Evolutionary conservation across 2,113 vertebrate genomes (phyloP).

Genomic region (Hemibagrus wyckioides): DNA sequence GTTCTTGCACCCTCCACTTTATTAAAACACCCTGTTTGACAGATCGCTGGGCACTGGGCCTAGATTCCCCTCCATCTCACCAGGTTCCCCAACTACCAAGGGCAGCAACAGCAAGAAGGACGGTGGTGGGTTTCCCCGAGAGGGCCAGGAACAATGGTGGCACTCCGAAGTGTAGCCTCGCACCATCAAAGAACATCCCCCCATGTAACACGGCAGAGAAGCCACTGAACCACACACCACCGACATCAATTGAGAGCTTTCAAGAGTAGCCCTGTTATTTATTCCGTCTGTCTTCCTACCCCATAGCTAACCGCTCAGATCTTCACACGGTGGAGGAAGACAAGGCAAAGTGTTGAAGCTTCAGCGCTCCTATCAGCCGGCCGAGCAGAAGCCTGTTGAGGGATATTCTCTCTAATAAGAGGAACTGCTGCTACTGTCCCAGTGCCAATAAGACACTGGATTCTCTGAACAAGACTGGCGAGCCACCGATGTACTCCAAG

Average conservation of each 20-base stretch:
- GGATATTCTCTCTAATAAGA: constrained; percentile 49
- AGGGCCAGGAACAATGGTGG: constrained; percentile 54
- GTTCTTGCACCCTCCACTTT: constrained; percentile 38
- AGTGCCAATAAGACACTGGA: constrained; percentile 3
- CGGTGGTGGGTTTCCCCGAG: constrained; percentile 48
- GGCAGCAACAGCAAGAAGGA: constrained; percentile 46
- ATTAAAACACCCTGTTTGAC: constrained; percentile 70
- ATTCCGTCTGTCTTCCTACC: constrained; percentile 58
- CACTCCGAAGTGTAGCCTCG: constrained; percentile 34
- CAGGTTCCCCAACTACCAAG: constrained; percentile 62
- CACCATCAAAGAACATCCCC: constrained; percentile 50
- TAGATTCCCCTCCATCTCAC: constrained; percentile 68
- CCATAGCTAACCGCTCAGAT: constrained; percentile 52
- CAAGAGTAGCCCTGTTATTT: constrained; percentile 58
- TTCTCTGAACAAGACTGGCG: constrained; percentile 25
- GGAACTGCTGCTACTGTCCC: constrained; percentile 32
- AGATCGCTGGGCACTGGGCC: constrained; percentile 71
- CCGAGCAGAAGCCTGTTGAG: constrained; percentile 37
- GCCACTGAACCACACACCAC: constrained; percentile 57
- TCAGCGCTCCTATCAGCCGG: constrained; percentile 33
- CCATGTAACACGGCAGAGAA: constrained; percentile 45
- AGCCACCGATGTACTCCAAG: neutral
- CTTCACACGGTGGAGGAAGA: constrained; percentile 54
- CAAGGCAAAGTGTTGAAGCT: constrained; percentile 56
- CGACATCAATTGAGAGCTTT: constrained; percentile 59